phyloP scores from a whole-genome alignment of 2,888 invertebrate species.

The Cinara cedri region DNA sequence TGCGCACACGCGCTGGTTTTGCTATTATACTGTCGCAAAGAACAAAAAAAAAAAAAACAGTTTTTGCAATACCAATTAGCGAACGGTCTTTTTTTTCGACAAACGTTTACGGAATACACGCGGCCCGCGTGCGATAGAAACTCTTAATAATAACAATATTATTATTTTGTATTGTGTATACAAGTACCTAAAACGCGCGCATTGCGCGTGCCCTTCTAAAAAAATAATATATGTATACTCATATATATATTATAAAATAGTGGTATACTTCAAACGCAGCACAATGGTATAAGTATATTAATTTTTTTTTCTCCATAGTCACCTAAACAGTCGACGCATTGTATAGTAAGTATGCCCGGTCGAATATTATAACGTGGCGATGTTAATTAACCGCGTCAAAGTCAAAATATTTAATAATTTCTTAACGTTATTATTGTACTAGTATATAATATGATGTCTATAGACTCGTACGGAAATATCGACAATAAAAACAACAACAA shows the following conservation, averaged over 20 bases:
- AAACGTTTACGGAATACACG: neutral
- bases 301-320: too few species aligned
- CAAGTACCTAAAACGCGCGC: neutral
- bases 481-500: too few species aligned
- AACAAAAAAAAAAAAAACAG: neutral
- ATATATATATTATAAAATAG: too few species aligned
- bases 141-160: neutral
- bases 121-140: neutral
- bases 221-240: too few species aligned
- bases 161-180: neutral
- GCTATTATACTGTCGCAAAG: neutral
- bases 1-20: too few species aligned
- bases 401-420: too few species aligned
- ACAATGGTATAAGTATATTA: conserved; percentile 8
- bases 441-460: too few species aligned
- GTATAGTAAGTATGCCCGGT: neutral
- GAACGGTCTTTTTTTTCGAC: too few species aligned
- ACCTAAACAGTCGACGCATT: too few species aligned
- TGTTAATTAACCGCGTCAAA: conserved; percentile 22
- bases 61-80: conserved; percentile 3
- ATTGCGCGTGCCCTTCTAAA: conserved; percentile 32
- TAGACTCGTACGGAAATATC: too few species aligned
- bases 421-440: too few species aligned
- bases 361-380: too few species aligned
- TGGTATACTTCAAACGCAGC: conserved; percentile 46